Conservation (phyloP, 2,888 invertebrate species). For the Ferdinandea cuprea region DNA sequence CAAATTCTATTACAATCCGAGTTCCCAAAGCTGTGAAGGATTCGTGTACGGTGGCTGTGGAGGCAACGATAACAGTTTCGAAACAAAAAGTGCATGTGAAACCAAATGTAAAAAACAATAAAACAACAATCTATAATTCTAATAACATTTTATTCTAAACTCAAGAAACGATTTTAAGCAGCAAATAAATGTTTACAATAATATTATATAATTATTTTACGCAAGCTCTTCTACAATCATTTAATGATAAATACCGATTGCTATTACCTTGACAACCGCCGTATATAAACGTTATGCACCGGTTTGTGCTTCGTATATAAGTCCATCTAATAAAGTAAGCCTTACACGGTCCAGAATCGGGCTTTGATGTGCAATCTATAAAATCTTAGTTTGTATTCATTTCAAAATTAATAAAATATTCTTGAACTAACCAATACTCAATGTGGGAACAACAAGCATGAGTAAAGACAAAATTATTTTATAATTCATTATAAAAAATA, state of each 20-base stretch:
- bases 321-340: constrained; percentile 79
- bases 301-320: constrained; percentile 86
- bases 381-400: background rate
- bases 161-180: background rate
- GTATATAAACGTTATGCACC: constrained; percentile 89
- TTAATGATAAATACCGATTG: constrained; percentile 88
- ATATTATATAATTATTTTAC: background rate
- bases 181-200: background rate
- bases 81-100: constrained; percentile 77
- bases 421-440: background rate
- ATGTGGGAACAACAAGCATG: background rate
- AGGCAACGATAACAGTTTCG: constrained; percentile 80
- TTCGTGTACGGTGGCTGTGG: constrained; percentile 81
- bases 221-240: constrained; percentile 84
- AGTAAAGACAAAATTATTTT: constrained; percentile 11
- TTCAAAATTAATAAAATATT: background rate
- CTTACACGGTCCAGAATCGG: constrained; percentile 12
- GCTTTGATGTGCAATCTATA: constrained; percentile 20
- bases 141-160: constrained; percentile 12
- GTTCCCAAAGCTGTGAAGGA: constrained; percentile 78
- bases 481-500: constrained; percentile 4
- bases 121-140: constrained; percentile 29
- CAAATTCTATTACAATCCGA: constrained; percentile 79
- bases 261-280: constrained; percentile 90
- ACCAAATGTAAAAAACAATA: constrained; percentile 42